These are phyloP conservation scores for Rhineura floridana DNA, from an alignment of 2,113 vertebrate genomes.

Conservation along the genomic window DNA sequence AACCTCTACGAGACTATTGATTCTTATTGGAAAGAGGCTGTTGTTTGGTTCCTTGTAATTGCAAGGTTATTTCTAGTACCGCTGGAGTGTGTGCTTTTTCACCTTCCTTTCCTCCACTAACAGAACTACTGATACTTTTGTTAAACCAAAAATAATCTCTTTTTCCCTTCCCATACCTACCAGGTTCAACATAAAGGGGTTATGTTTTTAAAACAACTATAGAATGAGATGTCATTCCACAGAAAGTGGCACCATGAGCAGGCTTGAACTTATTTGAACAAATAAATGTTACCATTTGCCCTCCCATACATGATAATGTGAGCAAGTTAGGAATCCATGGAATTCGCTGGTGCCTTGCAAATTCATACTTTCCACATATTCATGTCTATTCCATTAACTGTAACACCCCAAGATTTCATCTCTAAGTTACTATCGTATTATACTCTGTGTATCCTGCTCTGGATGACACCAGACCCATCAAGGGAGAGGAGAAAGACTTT, in stretches of 20 bases:
- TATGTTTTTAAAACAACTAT: background rate
- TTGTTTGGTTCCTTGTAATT: slow-evolving; percentile 13
- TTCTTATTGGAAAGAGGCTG: background rate
- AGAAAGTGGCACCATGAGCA: background rate
- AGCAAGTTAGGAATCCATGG: background rate
- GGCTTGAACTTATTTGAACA: background rate
- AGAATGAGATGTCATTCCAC: background rate
- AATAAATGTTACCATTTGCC: background rate
- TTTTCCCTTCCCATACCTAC: background rate
- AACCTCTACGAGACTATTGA: background rate
- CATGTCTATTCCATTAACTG: background rate
- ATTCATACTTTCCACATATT: background rate
- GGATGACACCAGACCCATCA: no score
- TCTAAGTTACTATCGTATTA: no score
- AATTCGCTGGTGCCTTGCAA: background rate
- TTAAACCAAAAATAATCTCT: background rate
- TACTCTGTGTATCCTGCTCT: no score
- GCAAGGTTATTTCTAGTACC: slow-evolving; percentile 1
- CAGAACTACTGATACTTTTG: background rate
- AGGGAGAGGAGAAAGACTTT: no score
- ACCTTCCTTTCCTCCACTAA: background rate
- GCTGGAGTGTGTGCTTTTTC: background rate
- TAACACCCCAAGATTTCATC: no score
- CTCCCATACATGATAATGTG: background rate
- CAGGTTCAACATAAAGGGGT: background rate